phyloP scores from a whole-genome alignment of 2,113 vertebrate species.

The Acanthochromis polyacanthus region DNA sequence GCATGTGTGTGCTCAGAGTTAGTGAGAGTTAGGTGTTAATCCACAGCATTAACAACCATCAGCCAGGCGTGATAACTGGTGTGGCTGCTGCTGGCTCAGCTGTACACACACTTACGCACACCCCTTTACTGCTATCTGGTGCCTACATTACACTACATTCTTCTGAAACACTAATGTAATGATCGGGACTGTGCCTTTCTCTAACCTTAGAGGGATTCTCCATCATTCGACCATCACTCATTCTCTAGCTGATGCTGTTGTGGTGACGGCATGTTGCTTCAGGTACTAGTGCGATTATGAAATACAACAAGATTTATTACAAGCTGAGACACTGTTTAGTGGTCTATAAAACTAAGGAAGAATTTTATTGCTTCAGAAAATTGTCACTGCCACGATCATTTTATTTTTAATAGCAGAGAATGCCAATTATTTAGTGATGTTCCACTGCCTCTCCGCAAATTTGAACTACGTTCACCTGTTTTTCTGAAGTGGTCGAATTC shows the following conservation, averaged over 20 bases:
- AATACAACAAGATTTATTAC: too few relatives aligned
- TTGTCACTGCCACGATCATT: too few relatives aligned
- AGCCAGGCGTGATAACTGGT: conserved; percentile 73
- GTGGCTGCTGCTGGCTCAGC: conserved; percentile 71
- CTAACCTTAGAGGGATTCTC: neutral
- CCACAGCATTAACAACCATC: conserved; percentile 65
- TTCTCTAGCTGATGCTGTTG: neutral
- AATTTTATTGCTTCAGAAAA: too few relatives aligned
- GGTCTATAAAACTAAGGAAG: too few relatives aligned
- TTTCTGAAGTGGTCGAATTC: too few relatives aligned
- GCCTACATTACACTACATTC: conserved; percentile 8
- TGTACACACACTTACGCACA: conserved; percentile 33
- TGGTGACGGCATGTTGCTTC: neutral
- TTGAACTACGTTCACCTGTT: too few relatives aligned
- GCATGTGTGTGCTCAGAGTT: conserved; percentile 26
- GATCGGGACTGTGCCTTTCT: neutral
- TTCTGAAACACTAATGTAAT: neutral
- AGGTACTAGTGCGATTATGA: neutral
- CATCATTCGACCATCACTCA: neutral
- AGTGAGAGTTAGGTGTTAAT: conserved; percentile 64
- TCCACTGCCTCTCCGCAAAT: too few relatives aligned
- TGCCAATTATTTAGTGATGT: too few relatives aligned
- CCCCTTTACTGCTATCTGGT: conserved; percentile 17
- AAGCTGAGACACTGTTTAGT: too few relatives aligned
- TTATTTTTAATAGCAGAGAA: too few relatives aligned